Evolutionary conservation across 2,888 invertebrate species (phyloP).

Genomic region (Julus scanicus): DNA sequence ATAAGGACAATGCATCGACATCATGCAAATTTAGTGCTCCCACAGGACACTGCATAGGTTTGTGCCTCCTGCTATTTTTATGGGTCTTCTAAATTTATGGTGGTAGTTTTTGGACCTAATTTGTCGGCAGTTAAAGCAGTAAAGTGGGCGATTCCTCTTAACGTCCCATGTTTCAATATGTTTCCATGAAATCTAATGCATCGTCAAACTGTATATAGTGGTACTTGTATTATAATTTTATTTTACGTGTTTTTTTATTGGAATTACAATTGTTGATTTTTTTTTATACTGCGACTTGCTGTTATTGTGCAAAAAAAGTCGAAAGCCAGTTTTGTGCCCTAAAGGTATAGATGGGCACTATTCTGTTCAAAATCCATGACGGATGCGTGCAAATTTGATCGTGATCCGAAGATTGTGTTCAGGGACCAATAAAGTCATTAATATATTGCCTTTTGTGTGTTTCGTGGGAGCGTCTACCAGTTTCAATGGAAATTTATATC

Average conservation of each 20-base stretch:
- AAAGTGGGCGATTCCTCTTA: neutral
- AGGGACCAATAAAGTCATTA: conserved; percentile 47
- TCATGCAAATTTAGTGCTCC: conserved; percentile 58
- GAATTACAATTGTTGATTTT: conserved; percentile 22
- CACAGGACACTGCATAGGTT: conserved; percentile 61
- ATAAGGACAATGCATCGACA: conserved; percentile 59
- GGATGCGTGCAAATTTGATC: neutral
- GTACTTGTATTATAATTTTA: conserved; percentile 27
- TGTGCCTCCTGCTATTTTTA: conserved; percentile 58
- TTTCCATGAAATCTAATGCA: conserved; percentile 37
- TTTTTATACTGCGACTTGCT: conserved; percentile 12
- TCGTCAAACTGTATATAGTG: conserved; percentile 29
- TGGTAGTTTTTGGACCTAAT: conserved; percentile 39
- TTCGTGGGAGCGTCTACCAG: conserved; percentile 30
- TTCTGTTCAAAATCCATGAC: neutral
- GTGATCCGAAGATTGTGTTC: conserved; percentile 33
- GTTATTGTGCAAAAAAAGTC: conserved; percentile 31
- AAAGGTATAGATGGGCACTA: neutral
- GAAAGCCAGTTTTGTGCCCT: neutral
- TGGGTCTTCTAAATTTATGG: conserved; percentile 42
- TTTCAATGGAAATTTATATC: neutral
- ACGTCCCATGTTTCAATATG: neutral
- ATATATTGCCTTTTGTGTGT: conserved; percentile 40
- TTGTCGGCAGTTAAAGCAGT: neutral
- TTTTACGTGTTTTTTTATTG: conserved; percentile 40